Percentiles rank a stretch among this genome's conserved stretches.
Conservation (phyloP, 2,113 vertebrate species). For the Puntigrus tetrazona region DNA sequence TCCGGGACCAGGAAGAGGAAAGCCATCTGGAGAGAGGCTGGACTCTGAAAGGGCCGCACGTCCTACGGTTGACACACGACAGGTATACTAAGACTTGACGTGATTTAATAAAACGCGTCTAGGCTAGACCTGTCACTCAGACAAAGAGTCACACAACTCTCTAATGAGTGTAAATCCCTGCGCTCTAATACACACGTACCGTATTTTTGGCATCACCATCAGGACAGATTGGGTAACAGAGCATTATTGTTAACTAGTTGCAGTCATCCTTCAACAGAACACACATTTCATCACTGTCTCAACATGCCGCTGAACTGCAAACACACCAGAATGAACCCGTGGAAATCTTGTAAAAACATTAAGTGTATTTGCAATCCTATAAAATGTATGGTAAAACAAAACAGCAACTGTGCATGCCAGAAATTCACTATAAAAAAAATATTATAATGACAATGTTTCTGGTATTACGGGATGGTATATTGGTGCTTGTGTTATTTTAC, state of each 20-base stretch:
- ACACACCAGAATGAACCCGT: background rate
- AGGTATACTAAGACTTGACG: slow-evolving; percentile 58
- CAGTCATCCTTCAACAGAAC: slow-evolving; percentile 47
- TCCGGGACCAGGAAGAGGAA: slow-evolving; percentile 72
- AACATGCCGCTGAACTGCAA: slow-evolving; percentile 14
- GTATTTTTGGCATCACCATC: slow-evolving; percentile 61
- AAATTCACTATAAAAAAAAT: too few relatives aligned
- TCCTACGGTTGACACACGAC: slow-evolving; percentile 65
- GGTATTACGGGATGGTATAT: background rate
- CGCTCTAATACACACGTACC: slow-evolving; percentile 31
- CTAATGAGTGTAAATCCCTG: slow-evolving; percentile 50
- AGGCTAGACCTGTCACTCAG: slow-evolving; percentile 70
- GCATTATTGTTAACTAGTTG: slow-evolving; percentile 6
- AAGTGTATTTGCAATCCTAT: background rate
- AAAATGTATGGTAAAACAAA: background rate
- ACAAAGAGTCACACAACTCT: slow-evolving; percentile 67
- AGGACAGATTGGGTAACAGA: slow-evolving; percentile 42
- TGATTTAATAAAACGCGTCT: slow-evolving; percentile 66
- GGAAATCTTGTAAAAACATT: background rate
- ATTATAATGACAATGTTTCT: background rate
- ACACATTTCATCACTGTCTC: background rate
- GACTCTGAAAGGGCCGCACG: slow-evolving; percentile 66
- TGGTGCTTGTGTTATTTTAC: background rate
- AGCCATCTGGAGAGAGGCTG: slow-evolving; percentile 74
- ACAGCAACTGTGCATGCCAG: background rate